Percentiles rank a stretch among this genome's conserved stretches.
Conservation (phyloP, 2,113 vertebrate genomes). For the Ardeotis arabs region DNA sequence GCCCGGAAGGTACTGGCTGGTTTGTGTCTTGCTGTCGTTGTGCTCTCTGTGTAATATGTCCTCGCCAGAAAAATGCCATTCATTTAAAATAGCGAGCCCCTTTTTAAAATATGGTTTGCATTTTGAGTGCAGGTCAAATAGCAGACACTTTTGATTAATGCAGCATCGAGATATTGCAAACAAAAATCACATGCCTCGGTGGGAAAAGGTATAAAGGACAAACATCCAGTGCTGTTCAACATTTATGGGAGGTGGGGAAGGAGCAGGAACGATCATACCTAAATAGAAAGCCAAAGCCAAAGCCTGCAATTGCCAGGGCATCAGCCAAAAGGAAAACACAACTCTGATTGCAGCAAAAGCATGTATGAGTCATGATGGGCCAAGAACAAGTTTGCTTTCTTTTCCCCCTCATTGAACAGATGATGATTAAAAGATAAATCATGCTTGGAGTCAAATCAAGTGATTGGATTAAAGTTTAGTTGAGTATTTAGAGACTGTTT, state of each 20-base stretch:
- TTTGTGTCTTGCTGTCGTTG: not conserved
- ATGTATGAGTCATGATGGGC: constrained; percentile 28
- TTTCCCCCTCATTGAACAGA: constrained; percentile 19
- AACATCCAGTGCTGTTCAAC: not conserved
- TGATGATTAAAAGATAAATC: constrained; percentile 64
- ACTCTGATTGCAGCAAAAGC: not conserved
- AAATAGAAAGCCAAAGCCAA: not conserved
- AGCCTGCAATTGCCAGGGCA: not conserved
- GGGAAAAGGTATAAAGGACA: constrained; percentile 36
- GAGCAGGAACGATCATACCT: constrained; percentile 25
- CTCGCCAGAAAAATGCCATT: not conserved
- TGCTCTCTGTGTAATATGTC: not conserved
- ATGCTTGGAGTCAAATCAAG: constrained; percentile 53
- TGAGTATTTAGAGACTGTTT: constrained; percentile 45
- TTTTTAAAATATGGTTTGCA: not conserved
- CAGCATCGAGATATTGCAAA: not conserved
- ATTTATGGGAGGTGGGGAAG: not conserved
- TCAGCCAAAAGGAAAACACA: constrained; percentile 28
- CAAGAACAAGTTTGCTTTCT: constrained; percentile 51
- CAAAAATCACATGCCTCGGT: not conserved
- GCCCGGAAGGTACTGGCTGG: not conserved
- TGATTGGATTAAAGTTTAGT: constrained; percentile 54
- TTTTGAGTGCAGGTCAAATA: not conserved
- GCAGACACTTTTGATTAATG: constrained; percentile 24
- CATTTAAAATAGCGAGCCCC: not conserved